A percentile compares a stretch with the other conserved stretches of the same genome.
phyloP scores from a whole-genome alignment of 1,140 invertebrate genomes.

The Vanessa atalanta region DNA sequence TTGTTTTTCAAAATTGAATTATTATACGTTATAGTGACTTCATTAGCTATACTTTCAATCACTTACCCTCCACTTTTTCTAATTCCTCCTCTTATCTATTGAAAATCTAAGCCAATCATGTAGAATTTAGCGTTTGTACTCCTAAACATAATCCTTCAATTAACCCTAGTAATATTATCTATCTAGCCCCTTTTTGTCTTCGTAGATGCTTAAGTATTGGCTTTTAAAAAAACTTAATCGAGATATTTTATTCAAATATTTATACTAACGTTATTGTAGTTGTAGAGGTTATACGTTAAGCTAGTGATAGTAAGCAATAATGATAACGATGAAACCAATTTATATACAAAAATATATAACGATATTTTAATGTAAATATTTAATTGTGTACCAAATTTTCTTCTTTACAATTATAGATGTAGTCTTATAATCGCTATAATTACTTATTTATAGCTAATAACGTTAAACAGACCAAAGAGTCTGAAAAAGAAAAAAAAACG shows the following conservation, averaged over 20 bases:
- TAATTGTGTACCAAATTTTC: conserved; percentile 75
- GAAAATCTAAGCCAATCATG: conserved; percentile 45
- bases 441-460: conserved; percentile 32
- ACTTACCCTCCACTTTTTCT: conserved; percentile 36
- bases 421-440: conserved; percentile 53
- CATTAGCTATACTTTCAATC: conserved; percentile 40
- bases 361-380: conserved; percentile 74
- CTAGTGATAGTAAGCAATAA: conserved; percentile 52
- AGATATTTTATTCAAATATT: conserved; percentile 79
- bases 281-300: conserved; percentile 65
- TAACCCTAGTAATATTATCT: conserved; percentile 50
- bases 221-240: conserved; percentile 64
- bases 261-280: conserved; percentile 77
- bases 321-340: conserved; percentile 68
- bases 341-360: conserved; percentile 77
- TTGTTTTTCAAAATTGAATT: conserved; percentile 52
- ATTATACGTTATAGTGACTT: conserved; percentile 43
- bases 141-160: conserved; percentile 54
- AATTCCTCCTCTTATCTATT: conserved; percentile 39
- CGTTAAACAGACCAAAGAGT: conserved; percentile 8
- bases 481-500: neutral
- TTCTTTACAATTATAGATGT: conserved; percentile 78
- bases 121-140: conserved; percentile 57
- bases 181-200: conserved; percentile 56
- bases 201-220: conserved; percentile 59